phyloP scores from a whole-genome alignment of 2,113 vertebrate species.

The Oceanites oceanicus region DNA sequence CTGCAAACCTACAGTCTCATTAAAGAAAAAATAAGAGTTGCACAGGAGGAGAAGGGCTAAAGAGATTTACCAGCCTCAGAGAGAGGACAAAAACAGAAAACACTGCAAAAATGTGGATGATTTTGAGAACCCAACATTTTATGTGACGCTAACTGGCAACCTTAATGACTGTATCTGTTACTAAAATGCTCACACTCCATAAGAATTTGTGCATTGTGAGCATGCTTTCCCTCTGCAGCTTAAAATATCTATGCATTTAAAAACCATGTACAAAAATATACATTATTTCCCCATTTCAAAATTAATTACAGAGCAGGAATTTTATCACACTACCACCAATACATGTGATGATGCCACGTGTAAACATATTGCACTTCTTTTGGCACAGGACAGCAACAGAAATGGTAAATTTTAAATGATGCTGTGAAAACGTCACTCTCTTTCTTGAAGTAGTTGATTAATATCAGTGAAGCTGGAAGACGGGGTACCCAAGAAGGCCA shows the following conservation, averaged over 20 bases:
- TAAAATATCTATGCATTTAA: not conserved
- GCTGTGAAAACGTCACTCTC: not conserved
- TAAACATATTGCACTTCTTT: not conserved
- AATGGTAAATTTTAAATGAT: not conserved
- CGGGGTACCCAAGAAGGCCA: rapidly evolving
- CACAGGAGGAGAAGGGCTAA: not conserved
- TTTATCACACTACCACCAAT: not conserved
- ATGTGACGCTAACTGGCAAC: not conserved
- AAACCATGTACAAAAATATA: not conserved
- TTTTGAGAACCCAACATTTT: not conserved
- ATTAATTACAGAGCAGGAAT: not conserved
- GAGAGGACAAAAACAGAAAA: not conserved
- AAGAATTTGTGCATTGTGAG: not conserved
- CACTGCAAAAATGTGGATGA: not conserved
- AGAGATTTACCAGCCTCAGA: not conserved
- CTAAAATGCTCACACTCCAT: not conserved
- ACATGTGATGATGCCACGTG: not conserved
- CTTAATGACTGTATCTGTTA: not conserved
- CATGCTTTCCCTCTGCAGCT: not conserved
- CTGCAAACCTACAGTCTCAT: not conserved
- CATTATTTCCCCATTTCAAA: not conserved
- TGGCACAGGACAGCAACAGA: not conserved
- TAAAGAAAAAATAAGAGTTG: not conserved
- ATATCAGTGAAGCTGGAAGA: not conserved
- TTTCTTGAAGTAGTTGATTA: not conserved